Percentiles rank a stretch among this genome's conserved stretches.
These are phyloP conservation scores for Callipepla californica DNA, from an alignment of 2,113 vertebrate genomes.

Conservation along the genomic window DNA sequence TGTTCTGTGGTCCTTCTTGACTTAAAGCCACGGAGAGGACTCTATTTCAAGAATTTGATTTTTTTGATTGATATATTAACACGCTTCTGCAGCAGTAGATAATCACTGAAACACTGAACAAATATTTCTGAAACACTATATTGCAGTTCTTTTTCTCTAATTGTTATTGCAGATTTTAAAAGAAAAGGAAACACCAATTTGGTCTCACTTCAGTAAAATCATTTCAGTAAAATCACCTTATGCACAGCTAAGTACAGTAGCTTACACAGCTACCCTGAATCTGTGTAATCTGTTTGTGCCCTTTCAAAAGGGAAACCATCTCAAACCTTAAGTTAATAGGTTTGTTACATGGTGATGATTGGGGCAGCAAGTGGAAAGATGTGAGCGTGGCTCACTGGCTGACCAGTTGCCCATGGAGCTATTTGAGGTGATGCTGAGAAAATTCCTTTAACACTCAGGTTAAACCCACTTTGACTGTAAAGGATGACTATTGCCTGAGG, in stretches of 20 bases:
- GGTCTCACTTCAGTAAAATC: background rate
- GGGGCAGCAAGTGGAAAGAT: constrained; percentile 6
- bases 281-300: background rate
- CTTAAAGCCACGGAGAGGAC: background rate
- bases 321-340: background rate
- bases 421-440: constrained; percentile 5
- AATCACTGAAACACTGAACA: background rate
- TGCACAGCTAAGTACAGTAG: background rate
- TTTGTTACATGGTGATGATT: background rate
- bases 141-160: background rate
- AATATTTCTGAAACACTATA: background rate
- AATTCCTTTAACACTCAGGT: constrained; percentile 40
- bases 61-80: background rate
- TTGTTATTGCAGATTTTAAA: background rate
- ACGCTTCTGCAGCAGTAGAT: background rate
- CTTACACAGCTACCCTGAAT: background rate
- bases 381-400: background rate
- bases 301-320: fast-evolving
- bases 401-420: constrained; percentile 24
- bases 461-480: constrained; percentile 51
- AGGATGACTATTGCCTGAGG: constrained; percentile 13
- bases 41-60: background rate
- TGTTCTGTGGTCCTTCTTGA: background rate
- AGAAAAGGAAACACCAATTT: background rate
- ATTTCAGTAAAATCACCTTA: no score